phyloP scores from a whole-genome alignment of 2,888 invertebrate genomes.

The Polymixis lichenea region DNA sequence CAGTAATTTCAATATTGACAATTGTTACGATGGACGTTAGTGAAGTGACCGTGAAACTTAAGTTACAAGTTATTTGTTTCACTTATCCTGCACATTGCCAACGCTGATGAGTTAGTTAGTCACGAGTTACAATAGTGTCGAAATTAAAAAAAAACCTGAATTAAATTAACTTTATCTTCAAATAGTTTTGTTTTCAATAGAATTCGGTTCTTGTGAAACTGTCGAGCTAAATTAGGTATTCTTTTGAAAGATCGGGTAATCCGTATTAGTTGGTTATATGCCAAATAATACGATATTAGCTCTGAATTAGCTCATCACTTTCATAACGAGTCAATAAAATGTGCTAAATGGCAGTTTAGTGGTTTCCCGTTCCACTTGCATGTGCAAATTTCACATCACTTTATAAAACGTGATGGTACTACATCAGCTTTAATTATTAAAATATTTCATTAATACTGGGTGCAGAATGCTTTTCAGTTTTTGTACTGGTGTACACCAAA shows the following conservation, averaged over 20 bases:
- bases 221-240: conserved; percentile 6
- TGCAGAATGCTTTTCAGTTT: conserved; percentile 3
- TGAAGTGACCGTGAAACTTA: conserved; percentile 77
- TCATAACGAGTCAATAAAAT: conserved; percentile 56
- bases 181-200: conserved; percentile 8
- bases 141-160: conserved; percentile 18
- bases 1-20: conserved; percentile 86
- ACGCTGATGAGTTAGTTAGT: conserved; percentile 52
- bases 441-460: background rate
- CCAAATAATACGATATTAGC: conserved; percentile 5
- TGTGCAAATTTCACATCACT: conserved; percentile 23
- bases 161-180: conserved; percentile 17
- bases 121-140: conserved; percentile 40
- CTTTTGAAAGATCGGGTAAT: conserved; percentile 4
- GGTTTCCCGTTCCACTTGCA: conserved; percentile 13
- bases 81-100: conserved; percentile 66
- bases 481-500: background rate
- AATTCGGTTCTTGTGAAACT: conserved; percentile 3
- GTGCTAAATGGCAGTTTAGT: conserved; percentile 36
- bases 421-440: background rate
- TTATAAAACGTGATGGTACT: conserved; percentile 5
- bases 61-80: conserved; percentile 75
- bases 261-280: background rate
- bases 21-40: conserved; percentile 77
- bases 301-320: conserved; percentile 35